Percentiles rank a stretch among this genome's conserved stretches.
phyloP scores from a whole-genome alignment of 2,797 vertebrate genomes.

The Diplodus puntazzo region DNA sequence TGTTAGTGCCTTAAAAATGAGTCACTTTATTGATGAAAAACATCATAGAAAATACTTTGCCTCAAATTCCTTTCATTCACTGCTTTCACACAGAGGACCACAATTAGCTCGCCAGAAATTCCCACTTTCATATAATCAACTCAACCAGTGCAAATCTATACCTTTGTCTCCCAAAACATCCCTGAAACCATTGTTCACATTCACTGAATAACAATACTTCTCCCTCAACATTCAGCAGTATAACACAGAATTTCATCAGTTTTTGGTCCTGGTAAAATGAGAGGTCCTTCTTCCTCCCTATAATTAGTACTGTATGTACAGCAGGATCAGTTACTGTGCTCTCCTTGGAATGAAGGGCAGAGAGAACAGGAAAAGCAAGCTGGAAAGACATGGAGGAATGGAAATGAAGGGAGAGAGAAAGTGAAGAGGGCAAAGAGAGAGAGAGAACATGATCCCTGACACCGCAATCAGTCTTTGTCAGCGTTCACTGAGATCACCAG shows the following conservation, averaged over 20 bases:
- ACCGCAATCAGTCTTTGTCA: conserved; percentile 31
- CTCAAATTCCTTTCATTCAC: conserved; percentile 23
- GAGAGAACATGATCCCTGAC: conserved; percentile 37
- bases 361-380: conserved; percentile 22
- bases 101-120: conserved; percentile 16
- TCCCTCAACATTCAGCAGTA: neutral
- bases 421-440: conserved; percentile 18
- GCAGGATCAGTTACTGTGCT: conserved; percentile 71
- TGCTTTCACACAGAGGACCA: conserved; percentile 14
- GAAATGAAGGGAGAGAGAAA: conserved; percentile 13
- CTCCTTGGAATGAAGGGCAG: conserved; percentile 40
- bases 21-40: conserved; percentile 64
- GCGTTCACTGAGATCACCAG: conserved; percentile 31
- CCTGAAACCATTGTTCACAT: conserved; percentile 20
- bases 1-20: conserved; percentile 25
- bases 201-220: conserved; percentile 17
- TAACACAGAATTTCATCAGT: conserved; percentile 18
- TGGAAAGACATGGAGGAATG: conserved; percentile 17
- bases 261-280: conserved; percentile 52
- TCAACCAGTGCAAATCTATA: conserved; percentile 34
- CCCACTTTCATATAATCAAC: conserved; percentile 1
- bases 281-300: conserved; percentile 39
- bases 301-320: conserved; percentile 61
- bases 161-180: conserved; percentile 13
- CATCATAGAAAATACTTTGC: conserved; percentile 23